phyloP scores from a whole-genome alignment of 2,797 vertebrate species.

The Argentina silus region DNA sequence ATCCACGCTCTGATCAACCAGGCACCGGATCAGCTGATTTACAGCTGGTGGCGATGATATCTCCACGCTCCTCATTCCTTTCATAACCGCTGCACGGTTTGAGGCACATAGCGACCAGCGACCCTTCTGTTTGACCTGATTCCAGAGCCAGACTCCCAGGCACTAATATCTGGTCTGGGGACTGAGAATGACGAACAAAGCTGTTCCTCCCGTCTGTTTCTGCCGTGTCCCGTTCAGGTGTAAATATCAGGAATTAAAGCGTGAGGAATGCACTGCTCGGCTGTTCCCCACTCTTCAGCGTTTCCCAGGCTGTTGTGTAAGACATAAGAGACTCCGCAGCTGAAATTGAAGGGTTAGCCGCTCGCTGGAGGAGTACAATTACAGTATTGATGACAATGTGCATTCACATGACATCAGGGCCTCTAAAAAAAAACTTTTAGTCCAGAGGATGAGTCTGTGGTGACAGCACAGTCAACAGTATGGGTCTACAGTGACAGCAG shows the following conservation, averaged over 20 bases:
- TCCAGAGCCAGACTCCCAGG: not conserved
- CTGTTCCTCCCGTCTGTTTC: not conserved
- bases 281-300: not conserved
- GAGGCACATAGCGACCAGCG: not conserved
- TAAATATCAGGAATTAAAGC: slow-evolving; percentile 1
- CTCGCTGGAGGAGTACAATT: not conserved
- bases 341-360: slow-evolving; percentile 16
- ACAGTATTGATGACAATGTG: not conserved
- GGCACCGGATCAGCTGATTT: slow-evolving; percentile 2
- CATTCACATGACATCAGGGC: not conserved
- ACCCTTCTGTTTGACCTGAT: not conserved
- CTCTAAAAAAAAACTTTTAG: too few species aligned
- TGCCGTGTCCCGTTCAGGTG: not conserved
- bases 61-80: not conserved
- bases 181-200: not conserved
- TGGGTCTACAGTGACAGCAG: not conserved
- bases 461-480: too few species aligned
- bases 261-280: not conserved
- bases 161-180: not conserved
- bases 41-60: not conserved
- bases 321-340: not conserved
- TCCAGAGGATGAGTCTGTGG: too few species aligned
- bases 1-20: not conserved
- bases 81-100: not conserved
- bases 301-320: slow-evolving; percentile 9